Conservation (phyloP, 2,113 vertebrate genomes). For the Toxostoma redivivum region DNA sequence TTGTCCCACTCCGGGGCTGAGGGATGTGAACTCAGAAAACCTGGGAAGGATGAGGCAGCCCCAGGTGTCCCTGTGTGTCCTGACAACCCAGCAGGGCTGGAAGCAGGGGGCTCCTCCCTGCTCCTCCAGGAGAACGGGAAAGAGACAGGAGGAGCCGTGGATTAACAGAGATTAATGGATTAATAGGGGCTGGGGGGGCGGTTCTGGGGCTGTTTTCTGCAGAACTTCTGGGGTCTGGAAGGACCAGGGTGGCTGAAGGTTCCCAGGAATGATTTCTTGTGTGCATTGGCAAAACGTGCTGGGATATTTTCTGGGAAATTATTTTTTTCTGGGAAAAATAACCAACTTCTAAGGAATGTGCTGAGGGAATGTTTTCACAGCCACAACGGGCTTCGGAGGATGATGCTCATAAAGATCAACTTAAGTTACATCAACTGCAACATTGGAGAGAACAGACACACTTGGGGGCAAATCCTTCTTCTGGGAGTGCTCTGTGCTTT, state of each 20-base stretch:
- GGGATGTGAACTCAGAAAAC: not conserved
- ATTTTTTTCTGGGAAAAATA: not conserved
- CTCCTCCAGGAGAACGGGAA: not conserved
- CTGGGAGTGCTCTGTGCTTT: not conserved
- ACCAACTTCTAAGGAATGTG: fast-evolving
- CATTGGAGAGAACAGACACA: not conserved
- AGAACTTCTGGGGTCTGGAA: not conserved
- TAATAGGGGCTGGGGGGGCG: fast-evolving
- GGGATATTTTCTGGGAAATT: too few species aligned
- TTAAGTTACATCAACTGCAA: not conserved
- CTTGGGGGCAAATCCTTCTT: not conserved
- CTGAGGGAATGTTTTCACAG: not conserved
- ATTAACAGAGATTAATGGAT: not conserved
- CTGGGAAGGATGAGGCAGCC: not conserved
- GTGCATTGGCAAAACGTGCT: not conserved
- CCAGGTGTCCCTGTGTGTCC: not conserved
- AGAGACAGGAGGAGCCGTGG: fast-evolving
- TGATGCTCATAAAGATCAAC: not conserved
- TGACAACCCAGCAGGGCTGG: not conserved
- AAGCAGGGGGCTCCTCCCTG: fast-evolving
- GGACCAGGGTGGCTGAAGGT: not conserved
- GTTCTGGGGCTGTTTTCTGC: not conserved
- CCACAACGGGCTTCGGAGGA: fast-evolving
- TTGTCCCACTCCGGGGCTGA: fast-evolving
- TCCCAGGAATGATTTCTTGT: not conserved